These are phyloP conservation scores for Oryzias celebensis DNA, from an alignment of 2,113 vertebrate genomes.

Conservation along the genomic window DNA sequence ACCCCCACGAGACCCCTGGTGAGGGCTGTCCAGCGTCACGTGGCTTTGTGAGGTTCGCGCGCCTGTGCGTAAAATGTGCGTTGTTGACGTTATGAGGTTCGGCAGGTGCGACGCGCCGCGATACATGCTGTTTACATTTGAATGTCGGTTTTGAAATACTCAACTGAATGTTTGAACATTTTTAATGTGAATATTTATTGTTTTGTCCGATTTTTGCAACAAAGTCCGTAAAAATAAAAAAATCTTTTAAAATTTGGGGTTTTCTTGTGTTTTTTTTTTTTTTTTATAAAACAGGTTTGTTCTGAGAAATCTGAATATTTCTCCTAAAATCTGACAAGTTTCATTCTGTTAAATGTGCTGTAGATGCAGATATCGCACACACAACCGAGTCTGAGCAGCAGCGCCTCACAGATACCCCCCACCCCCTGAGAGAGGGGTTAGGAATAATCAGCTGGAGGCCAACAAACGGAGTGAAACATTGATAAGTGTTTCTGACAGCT, in stretches of 20 bases:
- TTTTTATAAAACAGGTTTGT: no score
- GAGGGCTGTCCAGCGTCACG: constrained; percentile 49
- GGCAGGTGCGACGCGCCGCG: constrained; percentile 16
- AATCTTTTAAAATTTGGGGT: constrained; percentile 7
- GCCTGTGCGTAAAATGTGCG: constrained; percentile 57
- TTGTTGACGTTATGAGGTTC: constrained; percentile 50
- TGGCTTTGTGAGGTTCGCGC: constrained; percentile 63
- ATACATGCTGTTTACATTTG: constrained; percentile 71
- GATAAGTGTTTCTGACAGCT: no score
- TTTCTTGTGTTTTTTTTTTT: not conserved
- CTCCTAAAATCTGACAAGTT: no score
- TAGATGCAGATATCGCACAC: no score
- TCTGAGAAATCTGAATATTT: no score
- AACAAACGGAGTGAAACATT: no score
- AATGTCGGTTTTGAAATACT: constrained; percentile 48
- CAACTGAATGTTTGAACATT: constrained; percentile 72
- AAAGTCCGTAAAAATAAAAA: constrained; percentile 36
- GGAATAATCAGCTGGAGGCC: no score
- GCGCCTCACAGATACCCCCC: no score
- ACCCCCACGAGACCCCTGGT: constrained; percentile 47
- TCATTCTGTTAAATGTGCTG: no score
- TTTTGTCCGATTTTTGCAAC: constrained; percentile 67
- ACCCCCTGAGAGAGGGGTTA: no score
- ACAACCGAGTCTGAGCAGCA: no score
- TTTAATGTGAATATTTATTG: constrained; percentile 75